Evolutionary conservation across 2,797 vertebrate genomes (phyloP).

Genomic region (Anas georgica): DNA sequence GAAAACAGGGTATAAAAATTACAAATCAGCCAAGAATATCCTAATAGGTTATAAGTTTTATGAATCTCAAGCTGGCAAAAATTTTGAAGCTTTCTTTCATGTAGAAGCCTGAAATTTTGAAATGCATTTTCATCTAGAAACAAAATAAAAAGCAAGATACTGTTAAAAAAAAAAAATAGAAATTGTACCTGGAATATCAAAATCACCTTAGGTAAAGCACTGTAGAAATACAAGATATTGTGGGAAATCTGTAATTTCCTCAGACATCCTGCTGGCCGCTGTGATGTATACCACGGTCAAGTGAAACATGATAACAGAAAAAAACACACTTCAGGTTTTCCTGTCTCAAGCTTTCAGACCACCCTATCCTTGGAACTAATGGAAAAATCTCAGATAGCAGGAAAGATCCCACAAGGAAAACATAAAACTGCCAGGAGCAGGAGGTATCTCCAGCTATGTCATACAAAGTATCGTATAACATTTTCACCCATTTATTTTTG

Average conservation of each 20-base stretch:
- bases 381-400: constrained; percentile 45
- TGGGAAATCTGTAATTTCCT: constrained; percentile 1
- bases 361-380: constrained; percentile 28
- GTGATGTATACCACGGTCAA: neutral
- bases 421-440: neutral
- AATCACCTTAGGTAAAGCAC: neutral
- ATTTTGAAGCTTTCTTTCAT: neutral
- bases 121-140: neutral
- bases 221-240: neutral
- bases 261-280: neutral
- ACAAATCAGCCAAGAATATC: neutral
- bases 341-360: constrained; percentile 15
- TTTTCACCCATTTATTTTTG: constrained; percentile 6
- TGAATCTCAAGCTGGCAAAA: neutral
- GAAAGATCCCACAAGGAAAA: constrained; percentile 42
- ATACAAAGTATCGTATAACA: neutral
- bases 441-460: neutral
- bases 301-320: constrained; percentile 1
- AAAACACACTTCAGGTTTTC: constrained; percentile 29
- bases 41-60: neutral
- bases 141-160: neutral
- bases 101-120: neutral
- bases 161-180: neutral
- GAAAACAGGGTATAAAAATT: neutral
- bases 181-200: neutral